Percentiles rank a stretch among this genome's conserved stretches.
These are phyloP conservation scores for Atlantisia rogersi DNA, from an alignment of 2,113 vertebrate genomes.

Conservation along the genomic window DNA sequence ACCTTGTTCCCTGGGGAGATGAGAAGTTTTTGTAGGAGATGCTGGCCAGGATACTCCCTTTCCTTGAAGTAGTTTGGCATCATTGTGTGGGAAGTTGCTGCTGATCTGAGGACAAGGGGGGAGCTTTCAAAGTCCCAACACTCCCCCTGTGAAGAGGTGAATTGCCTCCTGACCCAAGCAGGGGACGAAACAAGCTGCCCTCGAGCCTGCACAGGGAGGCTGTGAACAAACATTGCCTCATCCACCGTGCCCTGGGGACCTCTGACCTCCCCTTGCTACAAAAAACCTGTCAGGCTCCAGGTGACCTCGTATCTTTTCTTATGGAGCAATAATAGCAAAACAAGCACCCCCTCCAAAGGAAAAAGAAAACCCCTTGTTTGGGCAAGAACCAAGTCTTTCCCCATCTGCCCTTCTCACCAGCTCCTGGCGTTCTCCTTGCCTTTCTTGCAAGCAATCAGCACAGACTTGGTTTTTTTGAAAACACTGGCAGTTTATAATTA, in stretches of 20 bases:
- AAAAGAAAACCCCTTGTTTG: neutral
- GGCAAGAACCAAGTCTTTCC: neutral
- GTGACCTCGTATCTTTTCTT: neutral
- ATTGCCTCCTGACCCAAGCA: accelerated
- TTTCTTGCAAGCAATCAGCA: neutral
- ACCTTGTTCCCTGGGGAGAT: too few relatives aligned
- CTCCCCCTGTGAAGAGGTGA: neutral
- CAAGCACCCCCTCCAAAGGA: accelerated
- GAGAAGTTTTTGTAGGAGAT: neutral
- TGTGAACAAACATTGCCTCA: neutral
- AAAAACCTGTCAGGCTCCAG: neutral
- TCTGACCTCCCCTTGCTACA: neutral
- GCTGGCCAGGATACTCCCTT: neutral
- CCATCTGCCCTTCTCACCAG: accelerated
- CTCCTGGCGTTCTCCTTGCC: neutral
- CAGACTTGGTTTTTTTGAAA: neutral
- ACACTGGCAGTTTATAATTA: neutral
- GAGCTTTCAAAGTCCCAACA: too few relatives aligned
- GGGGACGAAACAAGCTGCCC: neutral
- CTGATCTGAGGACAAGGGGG: neutral
- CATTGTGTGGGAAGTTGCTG: neutral
- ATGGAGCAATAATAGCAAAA: neutral
- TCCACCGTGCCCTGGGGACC: accelerated
- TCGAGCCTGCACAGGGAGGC: neutral
- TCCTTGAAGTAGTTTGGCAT: neutral